Conservation (phyloP, 2,888 invertebrate genomes). For the Vesta saturnalis region DNA sequence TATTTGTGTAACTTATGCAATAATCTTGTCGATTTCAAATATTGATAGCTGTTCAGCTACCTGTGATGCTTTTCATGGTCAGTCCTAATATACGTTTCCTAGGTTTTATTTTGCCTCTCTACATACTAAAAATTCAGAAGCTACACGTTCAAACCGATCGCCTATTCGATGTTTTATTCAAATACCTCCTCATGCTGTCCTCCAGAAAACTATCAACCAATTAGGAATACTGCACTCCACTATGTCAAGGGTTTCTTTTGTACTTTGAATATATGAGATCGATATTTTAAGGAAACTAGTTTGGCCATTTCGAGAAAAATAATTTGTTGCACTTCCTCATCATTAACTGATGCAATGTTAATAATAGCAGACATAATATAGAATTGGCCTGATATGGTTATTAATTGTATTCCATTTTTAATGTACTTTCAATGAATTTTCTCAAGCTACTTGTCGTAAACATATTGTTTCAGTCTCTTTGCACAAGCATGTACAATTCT, state of each 20-base stretch:
- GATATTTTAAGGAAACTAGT: slow-evolving; percentile 42
- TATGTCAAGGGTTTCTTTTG: slow-evolving; percentile 38
- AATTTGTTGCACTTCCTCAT: neutral
- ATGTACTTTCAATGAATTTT: too few relatives aligned
- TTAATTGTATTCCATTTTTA: too few relatives aligned
- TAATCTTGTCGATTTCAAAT: slow-evolving; percentile 42
- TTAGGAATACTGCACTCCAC: slow-evolving; percentile 45
- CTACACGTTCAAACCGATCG: slow-evolving; percentile 39
- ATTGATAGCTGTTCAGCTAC: slow-evolving; percentile 43
- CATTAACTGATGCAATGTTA: too few relatives aligned
- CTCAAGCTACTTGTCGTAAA: too few relatives aligned
- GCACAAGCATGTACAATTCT: too few relatives aligned
- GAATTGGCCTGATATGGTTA: too few relatives aligned
- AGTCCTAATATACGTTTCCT: slow-evolving; percentile 43
- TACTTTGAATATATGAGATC: slow-evolving; percentile 31
- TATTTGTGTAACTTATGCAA: slow-evolving; percentile 33
- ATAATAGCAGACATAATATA: too few relatives aligned
- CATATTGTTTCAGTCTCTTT: too few relatives aligned
- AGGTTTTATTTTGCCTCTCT: slow-evolving; percentile 39
- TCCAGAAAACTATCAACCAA: slow-evolving; percentile 44
- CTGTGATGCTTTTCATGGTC: slow-evolving; percentile 42
- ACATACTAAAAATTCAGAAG: slow-evolving; percentile 41
- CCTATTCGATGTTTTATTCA: slow-evolving; percentile 17
- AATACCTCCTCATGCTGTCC: slow-evolving; percentile 41
- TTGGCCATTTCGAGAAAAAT: slow-evolving; percentile 26